Base-by-base conservation (phyloP, 2,113 vertebrate species). In the Otis tarda region DNA sequence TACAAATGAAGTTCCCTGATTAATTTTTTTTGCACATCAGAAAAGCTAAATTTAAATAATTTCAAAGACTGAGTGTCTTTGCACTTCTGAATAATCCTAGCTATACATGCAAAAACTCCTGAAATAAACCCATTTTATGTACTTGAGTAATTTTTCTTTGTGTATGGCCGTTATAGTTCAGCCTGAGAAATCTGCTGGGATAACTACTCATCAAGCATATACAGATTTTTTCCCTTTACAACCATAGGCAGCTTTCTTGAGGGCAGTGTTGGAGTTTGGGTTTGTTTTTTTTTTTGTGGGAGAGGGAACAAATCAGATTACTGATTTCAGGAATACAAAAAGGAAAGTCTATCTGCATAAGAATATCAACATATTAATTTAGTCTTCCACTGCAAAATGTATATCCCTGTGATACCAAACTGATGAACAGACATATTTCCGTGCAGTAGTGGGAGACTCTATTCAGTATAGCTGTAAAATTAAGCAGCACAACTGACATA, bases 231-330 rank as follows among this genome's bases (percentile, higher is more conserved):
- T 67, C 13, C 35, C 28, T 75, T 79, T 1, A 1, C 13, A 24
- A 57, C 33, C 3, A 10, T 9, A 83, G 16, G 4, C 1, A 7
- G 9, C 6, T 85, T 93, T 64, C 43, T 10, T 57, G 30, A 5
- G 30, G 14, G 1, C 2, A 2, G 9, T 25, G 5, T 24, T 41
- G 10, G 16, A 23, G 3, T 57, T 49, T 7, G 11, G 12, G 21
- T n/a, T n/a, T n/a, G 7, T 0, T 1, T 10, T 1, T 10, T 15
- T 74, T 31, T 64, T 27, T 2, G 2, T 7, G 31, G 5, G 6
- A 2, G 6, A 14, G 14, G 41, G 23, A 64, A 47, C 4, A 60
- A 73, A 55, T 37, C 12, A 49, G 25, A 31, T 23, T 49, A 12
- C 24, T 70, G 20, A 50, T 94, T 91, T 71, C 27, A 71, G 17